A percentile compares a stretch with the other conserved stretches of the same genome.
Evolutionary conservation across 2,888 invertebrate genomes (phyloP).

Genomic region (Lepidocyrtoides sp.): DNA sequence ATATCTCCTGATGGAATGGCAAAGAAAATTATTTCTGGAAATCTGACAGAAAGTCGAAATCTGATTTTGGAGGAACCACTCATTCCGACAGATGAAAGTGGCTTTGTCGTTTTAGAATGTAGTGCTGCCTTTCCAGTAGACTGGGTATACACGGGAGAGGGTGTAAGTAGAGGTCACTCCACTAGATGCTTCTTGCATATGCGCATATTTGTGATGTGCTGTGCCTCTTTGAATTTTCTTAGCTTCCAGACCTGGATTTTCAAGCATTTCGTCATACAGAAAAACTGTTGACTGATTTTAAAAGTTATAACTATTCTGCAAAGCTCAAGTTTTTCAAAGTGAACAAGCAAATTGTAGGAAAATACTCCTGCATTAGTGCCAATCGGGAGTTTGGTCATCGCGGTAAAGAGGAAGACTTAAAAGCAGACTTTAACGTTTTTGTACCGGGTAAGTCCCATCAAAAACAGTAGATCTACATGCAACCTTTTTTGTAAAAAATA

Average conservation of each 20-base stretch:
- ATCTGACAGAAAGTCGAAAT: conserved; percentile 46
- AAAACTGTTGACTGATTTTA: conserved; percentile 22
- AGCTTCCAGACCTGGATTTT: conserved; percentile 77
- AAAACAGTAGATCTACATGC: no score
- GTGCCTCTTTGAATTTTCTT: no score
- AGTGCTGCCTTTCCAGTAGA: conserved; percentile 80
- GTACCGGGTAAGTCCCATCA: conserved; percentile 80
- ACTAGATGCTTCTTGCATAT: no score
- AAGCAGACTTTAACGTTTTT: conserved; percentile 74
- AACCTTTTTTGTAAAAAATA: no score
- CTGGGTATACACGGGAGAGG: conserved; percentile 77
- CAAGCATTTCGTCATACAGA: conserved; percentile 70
- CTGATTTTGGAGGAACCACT: conserved; percentile 50
- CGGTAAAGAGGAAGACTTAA: conserved; percentile 76
- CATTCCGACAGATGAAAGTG: conserved; percentile 33
- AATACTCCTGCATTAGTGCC: conserved; percentile 79
- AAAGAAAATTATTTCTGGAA: conserved; percentile 53
- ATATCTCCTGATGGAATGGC: conserved; percentile 6
- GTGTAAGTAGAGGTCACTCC: conserved; percentile 72
- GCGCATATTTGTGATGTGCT: no score
- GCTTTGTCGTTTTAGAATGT: conserved; percentile 76
- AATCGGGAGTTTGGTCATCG: conserved; percentile 80
- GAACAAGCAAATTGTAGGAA: conserved; percentile 69
- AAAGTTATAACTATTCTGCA: conserved; percentile 75
- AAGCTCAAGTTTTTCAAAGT: conserved; percentile 65